Conservation (phyloP, 1,140 invertebrate species). For the Anagrus nilaparvatae region DNA sequence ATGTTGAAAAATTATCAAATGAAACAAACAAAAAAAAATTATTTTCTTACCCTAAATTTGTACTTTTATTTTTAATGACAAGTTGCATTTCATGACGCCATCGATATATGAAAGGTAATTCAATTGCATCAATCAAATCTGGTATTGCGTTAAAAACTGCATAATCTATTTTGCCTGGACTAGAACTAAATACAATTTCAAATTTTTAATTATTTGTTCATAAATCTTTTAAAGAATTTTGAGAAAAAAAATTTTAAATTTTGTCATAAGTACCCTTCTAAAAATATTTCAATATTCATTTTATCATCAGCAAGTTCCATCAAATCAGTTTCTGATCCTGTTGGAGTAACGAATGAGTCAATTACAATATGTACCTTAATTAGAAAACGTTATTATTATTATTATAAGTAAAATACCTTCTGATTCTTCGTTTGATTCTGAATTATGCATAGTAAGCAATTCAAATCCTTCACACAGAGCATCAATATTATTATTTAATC, state of each 20-base stretch:
- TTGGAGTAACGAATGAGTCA: no score
- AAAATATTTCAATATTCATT: slow-evolving; percentile 31
- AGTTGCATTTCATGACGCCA: slow-evolving; percentile 50
- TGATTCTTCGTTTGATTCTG: slow-evolving; percentile 11
- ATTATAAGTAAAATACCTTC: slow-evolving; percentile 13
- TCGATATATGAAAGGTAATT: slow-evolving; percentile 56
- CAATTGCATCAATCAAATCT: slow-evolving; percentile 40
- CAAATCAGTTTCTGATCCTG: slow-evolving; percentile 6
- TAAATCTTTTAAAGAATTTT: slow-evolving; percentile 7
- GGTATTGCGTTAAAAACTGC: slow-evolving; percentile 57
- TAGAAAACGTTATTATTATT: slow-evolving; percentile 1
- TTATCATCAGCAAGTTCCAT: slow-evolving; percentile 17
- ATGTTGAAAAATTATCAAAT: no score
- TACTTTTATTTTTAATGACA: slow-evolving; percentile 25
- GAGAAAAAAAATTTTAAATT: slow-evolving; percentile 39
- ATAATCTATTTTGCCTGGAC: slow-evolving; percentile 58
- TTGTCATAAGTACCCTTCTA: slow-evolving; percentile 41
- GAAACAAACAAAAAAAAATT: no score
- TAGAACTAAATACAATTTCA: no score
- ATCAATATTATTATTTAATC: slow-evolving; percentile 39
- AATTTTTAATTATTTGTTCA: no score
- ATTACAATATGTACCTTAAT: slow-evolving; percentile 11
- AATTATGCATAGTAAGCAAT: slow-evolving; percentile 2
- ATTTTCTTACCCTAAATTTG: no score
- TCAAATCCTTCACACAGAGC: slow-evolving; percentile 11